phyloP scores from a whole-genome alignment of 2,888 invertebrate genomes.

The Hybos culiciformis region DNA sequence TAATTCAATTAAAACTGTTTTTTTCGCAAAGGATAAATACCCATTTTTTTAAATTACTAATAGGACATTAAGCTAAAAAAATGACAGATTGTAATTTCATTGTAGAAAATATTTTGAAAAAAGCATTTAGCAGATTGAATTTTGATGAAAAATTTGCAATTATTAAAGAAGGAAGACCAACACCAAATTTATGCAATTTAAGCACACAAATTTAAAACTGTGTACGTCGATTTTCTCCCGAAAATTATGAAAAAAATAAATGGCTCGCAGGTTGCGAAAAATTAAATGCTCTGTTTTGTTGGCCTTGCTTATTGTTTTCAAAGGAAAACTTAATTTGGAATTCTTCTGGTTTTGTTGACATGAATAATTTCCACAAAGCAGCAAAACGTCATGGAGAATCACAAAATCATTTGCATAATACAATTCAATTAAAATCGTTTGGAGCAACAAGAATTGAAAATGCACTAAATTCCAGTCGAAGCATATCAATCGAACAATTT shows the following conservation, averaged over 20 bases:
- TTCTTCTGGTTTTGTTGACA: background rate
- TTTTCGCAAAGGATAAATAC: too few species aligned
- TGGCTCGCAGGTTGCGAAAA: conserved; percentile 1
- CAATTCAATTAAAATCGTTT: background rate
- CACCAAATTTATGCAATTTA: background rate
- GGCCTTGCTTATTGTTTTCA: background rate
- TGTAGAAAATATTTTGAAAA: background rate
- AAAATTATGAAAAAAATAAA: background rate
- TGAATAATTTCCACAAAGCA: background rate
- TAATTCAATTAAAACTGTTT: too few species aligned
- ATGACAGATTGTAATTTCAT: background rate
- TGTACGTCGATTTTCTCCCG: background rate
- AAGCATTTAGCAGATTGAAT: background rate
- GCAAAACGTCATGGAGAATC: background rate
- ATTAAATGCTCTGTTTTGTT: background rate
- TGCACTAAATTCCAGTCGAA: background rate
- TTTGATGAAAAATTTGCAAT: background rate
- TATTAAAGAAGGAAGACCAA: background rate
- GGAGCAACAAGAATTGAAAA: background rate
- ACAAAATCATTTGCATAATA: background rate
- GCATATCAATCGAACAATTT: conserved; percentile 6
- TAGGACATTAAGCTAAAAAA: too few species aligned
- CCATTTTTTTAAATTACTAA: too few species aligned
- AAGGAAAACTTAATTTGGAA: background rate
- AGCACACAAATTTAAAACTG: background rate